Conservation (phyloP, 2,888 invertebrate species). For the Psylliodes chrysocephalus region DNA sequence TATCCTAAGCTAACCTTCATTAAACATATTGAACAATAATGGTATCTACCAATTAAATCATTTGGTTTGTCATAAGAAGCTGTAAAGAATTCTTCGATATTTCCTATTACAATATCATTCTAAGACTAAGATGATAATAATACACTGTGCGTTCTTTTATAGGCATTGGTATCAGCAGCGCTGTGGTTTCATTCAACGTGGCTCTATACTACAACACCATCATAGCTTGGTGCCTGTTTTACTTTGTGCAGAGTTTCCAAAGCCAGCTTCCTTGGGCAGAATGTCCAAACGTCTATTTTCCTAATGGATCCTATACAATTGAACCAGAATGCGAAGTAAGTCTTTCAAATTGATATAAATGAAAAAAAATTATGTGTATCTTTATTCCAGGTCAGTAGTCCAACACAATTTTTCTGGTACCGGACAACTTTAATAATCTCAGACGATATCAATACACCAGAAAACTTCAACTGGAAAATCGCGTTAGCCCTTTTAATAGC, state of each 20-base stretch:
- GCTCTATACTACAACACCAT: slow-evolving; percentile 98
- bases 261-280: slow-evolving; percentile 91
- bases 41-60: no score
- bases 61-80: no score
- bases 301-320: slow-evolving; percentile 80
- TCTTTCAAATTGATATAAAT: slow-evolving; percentile 21
- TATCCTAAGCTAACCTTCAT: no score
- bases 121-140: no score
- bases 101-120: no score
- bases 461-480: slow-evolving; percentile 92
- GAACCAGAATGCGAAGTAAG: slow-evolving; percentile 87
- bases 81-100: no score
- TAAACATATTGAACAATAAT: no score
- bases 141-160: slow-evolving; percentile 28
- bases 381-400: slow-evolving; percentile 81
- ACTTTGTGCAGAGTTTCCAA: slow-evolving; percentile 93
- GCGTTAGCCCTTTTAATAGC: slow-evolving; percentile 86
- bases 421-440: slow-evolving; percentile 91
- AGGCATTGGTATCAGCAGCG: slow-evolving; percentile 93
- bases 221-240: slow-evolving; percentile 97
- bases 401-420: slow-evolving; percentile 96
- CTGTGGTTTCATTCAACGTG: slow-evolving; percentile 95
- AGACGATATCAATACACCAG: slow-evolving; percentile 85
- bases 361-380: no score
- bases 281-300: slow-evolving; percentile 85